Evolutionary conservation across 2,113 vertebrate species (phyloP).

Genomic region (Oenanthe oenanthe): DNA sequence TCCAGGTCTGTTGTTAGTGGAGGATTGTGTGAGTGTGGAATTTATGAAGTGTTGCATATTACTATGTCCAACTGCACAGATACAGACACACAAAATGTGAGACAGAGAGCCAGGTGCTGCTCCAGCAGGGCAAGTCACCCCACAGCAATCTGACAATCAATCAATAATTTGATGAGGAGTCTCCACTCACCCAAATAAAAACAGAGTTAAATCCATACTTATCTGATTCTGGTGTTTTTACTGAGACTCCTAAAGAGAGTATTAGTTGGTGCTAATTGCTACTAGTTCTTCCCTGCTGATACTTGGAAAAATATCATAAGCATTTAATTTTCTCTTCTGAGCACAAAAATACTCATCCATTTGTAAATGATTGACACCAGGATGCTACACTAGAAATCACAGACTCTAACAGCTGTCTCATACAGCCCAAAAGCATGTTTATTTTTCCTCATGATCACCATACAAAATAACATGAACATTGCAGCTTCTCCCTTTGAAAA

Average conservation of each 20-base stretch:
- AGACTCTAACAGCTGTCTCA: neutral
- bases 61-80: neutral
- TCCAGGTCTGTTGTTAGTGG: neutral
- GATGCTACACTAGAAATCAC: neutral
- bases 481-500: neutral
- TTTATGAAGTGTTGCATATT: neutral
- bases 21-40: neutral
- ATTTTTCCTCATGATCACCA: neutral
- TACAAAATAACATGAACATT: neutral
- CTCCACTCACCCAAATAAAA: neutral
- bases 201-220: neutral
- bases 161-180: neutral
- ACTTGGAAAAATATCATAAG: neutral
- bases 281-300: neutral
- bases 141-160: neutral
- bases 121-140: neutral
- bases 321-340: neutral
- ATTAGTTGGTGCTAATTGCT: neutral
- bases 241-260: neutral
- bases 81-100: neutral
- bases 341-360: neutral
- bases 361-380: neutral
- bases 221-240: neutral
- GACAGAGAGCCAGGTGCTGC: accelerated
- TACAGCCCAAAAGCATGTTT: neutral